Evolutionary conservation across 2,113 vertebrate genomes (phyloP), one percentile per base, ranked within the genome.

Genomic region (Mus spicilegus): DNA sequence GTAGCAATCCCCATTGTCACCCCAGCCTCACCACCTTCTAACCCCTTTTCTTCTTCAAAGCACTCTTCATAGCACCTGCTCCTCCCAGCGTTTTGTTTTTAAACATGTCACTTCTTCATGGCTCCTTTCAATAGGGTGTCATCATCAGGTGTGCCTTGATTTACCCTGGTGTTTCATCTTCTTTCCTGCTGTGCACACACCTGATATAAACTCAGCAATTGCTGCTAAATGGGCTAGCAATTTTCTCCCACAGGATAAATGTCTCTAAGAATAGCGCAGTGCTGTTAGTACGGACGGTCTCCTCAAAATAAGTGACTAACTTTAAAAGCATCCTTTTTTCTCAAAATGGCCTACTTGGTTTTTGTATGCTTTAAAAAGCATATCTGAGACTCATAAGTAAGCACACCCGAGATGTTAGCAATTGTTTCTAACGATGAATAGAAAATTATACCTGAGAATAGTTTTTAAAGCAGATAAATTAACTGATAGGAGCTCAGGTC

Each of bases 391-490:
- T 33, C 39, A 51, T 63, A 92, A 69, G 54, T 94, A 88, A 54
- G 51, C 51, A 42, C 30, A 95, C 5, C 24, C 91, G 67, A 94
- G 58, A 42, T 6, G 67, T 36, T 87, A 86, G 14, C 88, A 65
- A 70, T 81, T 67, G 65, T 85, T 85, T 84, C 80, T 76, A 94
- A 76, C 36, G 19, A 82, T 51, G 9, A 91, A 89, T 94, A 91
- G 69, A 85, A 90, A 92, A 36, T 81, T 88, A 36, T 96, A 98
- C 96, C 95, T 96, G 94, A 95, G 51, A 17, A 73, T 36, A 81
- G 65, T 85, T 90, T 92, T 88, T 30, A 94, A 92, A 69, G 76
- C 46, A 95, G 77, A 20, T 75, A 56, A 28, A 33, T 65, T 67
- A 76, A 19, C 36, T 75, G 33, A 56, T 36, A 61, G 80, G 80